These are phyloP conservation scores for Rousettus leschenaultii DNA, from an alignment of 2,113 vertebrate species.

Conservation along the genomic window DNA sequence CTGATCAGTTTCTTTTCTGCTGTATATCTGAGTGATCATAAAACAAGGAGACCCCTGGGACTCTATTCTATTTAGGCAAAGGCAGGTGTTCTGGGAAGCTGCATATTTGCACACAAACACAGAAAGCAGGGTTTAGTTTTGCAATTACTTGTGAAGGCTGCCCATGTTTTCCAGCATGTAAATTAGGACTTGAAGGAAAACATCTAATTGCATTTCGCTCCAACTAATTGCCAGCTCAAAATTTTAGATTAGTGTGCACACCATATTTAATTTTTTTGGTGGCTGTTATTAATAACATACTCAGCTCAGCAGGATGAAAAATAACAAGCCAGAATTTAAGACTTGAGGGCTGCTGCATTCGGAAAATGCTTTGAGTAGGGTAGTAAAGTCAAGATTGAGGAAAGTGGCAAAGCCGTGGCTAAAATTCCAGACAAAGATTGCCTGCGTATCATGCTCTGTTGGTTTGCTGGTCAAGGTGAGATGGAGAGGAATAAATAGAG, in stretches of 20 bases:
- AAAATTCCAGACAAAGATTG: constrained; percentile 60
- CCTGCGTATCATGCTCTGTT: not conserved
- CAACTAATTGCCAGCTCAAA: constrained; percentile 77
- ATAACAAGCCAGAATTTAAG: constrained; percentile 51
- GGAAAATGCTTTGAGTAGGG: constrained; percentile 22
- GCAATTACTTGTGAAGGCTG: constrained; percentile 71
- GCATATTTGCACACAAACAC: constrained; percentile 70
- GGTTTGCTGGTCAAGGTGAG: constrained; percentile 46
- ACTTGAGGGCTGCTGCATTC: not conserved
- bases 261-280: constrained; percentile 64
- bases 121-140: constrained; percentile 67
- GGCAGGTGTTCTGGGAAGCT: constrained; percentile 69
- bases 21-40: constrained; percentile 62
- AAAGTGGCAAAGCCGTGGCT: constrained; percentile 9
- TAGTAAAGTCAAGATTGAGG: constrained; percentile 28
- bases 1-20: constrained; percentile 53
- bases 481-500: not conserved
- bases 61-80: constrained; percentile 65
- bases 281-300: constrained; percentile 64
- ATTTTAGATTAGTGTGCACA: constrained; percentile 74
- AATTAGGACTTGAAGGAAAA: constrained; percentile 78
- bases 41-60: constrained; percentile 64
- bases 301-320: constrained; percentile 56
- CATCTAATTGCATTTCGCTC: constrained; percentile 75
- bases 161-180: constrained; percentile 74